Conservation (phyloP, 2,888 invertebrate species). For the Drosophila pseudotalamancana region DNA sequence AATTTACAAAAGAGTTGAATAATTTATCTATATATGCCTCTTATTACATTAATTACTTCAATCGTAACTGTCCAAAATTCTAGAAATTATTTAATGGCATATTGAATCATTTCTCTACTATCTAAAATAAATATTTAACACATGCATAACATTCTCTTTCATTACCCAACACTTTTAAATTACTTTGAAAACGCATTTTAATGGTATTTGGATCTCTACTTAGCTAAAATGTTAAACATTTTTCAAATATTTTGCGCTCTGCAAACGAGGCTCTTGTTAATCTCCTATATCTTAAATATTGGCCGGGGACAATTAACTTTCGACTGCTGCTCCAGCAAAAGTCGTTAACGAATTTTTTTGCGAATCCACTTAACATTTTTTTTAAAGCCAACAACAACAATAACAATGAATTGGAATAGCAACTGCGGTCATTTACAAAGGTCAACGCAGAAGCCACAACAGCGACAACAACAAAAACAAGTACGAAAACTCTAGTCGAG, state of each 20-base stretch:
- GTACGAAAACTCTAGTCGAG: too few relatives aligned
- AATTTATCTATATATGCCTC: too few relatives aligned
- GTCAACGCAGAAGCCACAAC: slow-evolving; percentile 44
- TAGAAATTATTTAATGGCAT: neutral
- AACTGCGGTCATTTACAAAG: slow-evolving; percentile 60
- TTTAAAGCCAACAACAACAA: slow-evolving; percentile 22
- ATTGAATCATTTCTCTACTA: neutral
- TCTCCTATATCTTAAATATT: slow-evolving; percentile 3
- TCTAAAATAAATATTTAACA: neutral
- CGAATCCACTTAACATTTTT: slow-evolving; percentile 57
- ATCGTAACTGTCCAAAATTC: too few relatives aligned
- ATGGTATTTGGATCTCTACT: too few relatives aligned
- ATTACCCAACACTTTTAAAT: neutral
- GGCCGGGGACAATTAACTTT: slow-evolving; percentile 46
- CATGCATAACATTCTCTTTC: neutral
- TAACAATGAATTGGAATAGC: slow-evolving; percentile 12
- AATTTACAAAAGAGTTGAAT: too few relatives aligned
- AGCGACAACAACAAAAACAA: neutral
- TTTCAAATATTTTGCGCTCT: slow-evolving; percentile 1
- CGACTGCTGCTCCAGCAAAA: slow-evolving; percentile 42
- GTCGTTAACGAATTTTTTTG: slow-evolving; percentile 44
- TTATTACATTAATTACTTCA: too few relatives aligned
- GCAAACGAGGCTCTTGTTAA: neutral
- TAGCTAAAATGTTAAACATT: neutral
- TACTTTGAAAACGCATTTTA: too few relatives aligned